Evolutionary conservation across 2,113 vertebrate genomes (phyloP).

Genomic region (Pleuronectes platessa): DNA sequence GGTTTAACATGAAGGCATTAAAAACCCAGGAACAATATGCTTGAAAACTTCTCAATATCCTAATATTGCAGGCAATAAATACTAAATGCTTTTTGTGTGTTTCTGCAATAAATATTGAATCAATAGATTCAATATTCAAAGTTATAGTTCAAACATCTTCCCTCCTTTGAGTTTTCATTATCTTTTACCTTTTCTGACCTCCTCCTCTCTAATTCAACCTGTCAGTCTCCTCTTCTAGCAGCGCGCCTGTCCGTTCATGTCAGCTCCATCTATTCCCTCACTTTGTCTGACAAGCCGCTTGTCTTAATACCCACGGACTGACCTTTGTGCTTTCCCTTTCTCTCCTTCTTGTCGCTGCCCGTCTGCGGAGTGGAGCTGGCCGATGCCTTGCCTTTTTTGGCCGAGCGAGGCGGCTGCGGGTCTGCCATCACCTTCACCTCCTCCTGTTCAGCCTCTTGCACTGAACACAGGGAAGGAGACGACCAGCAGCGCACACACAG

Average conservation of each 20-base stretch:
- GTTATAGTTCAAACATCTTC: not conserved
- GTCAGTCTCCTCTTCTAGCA: not conserved
- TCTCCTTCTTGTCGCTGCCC: conserved; percentile 92
- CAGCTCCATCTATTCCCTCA: not conserved
- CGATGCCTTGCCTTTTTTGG: conserved; percentile 90
- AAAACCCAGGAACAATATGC: not conserved
- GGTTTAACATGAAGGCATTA: not conserved
- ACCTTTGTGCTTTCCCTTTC: conserved; percentile 97
- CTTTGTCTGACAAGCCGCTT: conserved; percentile 13
- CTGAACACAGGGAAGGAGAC: conserved; percentile 76
- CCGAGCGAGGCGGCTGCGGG: conserved; percentile 87
- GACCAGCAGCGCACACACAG: conserved; percentile 13
- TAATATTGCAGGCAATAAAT: not conserved
- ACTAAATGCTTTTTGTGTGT: not conserved
- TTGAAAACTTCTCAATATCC: not conserved
- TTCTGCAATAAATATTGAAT: not conserved
- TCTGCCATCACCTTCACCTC: conserved; percentile 87
- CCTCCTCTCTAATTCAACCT: not conserved
- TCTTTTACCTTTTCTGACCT: not conserved
- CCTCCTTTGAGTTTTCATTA: not conserved
- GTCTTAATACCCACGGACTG: conserved; percentile 76
- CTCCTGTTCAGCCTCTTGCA: conserved; percentile 94
- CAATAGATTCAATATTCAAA: too few relatives aligned
- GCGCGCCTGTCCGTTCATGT: not conserved
- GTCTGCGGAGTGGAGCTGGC: conserved; percentile 89